Percentiles rank a stretch among this genome's conserved stretches.
These are phyloP conservation scores for Rhegmatorhina hoffmannsi DNA, from an alignment of 2,113 vertebrate genomes.

Conservation along the genomic window DNA sequence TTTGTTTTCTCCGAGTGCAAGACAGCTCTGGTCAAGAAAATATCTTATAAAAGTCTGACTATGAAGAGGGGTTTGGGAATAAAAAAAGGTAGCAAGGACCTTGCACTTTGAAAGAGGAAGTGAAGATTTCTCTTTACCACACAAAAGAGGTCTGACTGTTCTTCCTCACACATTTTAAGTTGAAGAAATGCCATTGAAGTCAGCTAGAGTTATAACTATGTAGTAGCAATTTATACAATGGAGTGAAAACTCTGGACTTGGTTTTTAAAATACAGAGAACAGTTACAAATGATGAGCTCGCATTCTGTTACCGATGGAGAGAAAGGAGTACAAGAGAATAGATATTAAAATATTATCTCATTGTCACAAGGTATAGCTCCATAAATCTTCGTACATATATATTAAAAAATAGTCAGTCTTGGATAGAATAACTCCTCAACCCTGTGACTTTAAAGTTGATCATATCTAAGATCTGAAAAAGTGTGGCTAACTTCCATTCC, in stretches of 20 bases:
- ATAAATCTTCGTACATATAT: not conserved
- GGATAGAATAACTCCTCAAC: not conserved
- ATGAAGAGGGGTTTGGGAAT: not conserved
- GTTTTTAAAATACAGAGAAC: not conserved
- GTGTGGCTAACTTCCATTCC: not conserved
- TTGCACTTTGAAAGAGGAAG: not conserved
- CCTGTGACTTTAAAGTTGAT: not conserved
- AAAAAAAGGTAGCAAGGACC: not conserved
- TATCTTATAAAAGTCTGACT: not conserved
- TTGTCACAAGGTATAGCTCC: not conserved
- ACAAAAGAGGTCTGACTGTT: not conserved
- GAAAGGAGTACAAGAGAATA: not conserved
- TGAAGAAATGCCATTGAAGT: not conserved
- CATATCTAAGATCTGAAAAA: not conserved
- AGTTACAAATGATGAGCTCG: not conserved
- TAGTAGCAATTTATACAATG: not conserved
- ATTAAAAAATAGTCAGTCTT: not conserved
- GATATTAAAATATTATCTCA: not conserved
- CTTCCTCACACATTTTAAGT: not conserved
- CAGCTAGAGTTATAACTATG: not conserved
- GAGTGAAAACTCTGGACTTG: not conserved
- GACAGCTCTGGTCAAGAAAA: not conserved
- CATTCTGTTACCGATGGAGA: not conserved
- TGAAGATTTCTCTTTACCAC: not conserved
- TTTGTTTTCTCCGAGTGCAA: not conserved